Evolutionary conservation across 1,140 invertebrate genomes (phyloP), one percentile per base, ranked within the genome.

Genomic region (Hyles euphorbiae): DNA sequence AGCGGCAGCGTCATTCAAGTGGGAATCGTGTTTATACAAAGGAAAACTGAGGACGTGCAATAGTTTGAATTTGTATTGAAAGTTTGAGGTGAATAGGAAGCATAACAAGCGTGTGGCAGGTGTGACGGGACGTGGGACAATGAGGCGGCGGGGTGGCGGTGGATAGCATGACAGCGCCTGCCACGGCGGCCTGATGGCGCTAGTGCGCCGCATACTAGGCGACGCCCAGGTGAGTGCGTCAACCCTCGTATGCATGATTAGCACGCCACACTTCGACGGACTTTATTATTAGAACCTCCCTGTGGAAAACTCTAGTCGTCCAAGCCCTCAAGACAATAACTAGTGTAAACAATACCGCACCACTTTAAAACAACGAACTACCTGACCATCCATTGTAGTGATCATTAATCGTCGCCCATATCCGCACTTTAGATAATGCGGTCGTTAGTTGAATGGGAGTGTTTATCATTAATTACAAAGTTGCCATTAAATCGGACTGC

Each of bases 131-230:
- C 33, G 59, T 55, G 65, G 58, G 64, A 74, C 67, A 68, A 84
- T 84, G 79, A 68, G 68, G 74, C 61, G 61, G 58, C 65, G 52
- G 61, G 76, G 68, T 33, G 76, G 70, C 56, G 83, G 78, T 65
- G 85, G 86, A 71, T 90, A 89, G 81, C 80, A 90, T 90, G 88
- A 74, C 77, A 78, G 74, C 81, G 63, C 70, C 67, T 70, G 80
- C 81, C 80, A 83, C 80, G 76, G 81, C 85, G 76, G 83, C 83
- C 83, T 81, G 79, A 89, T 90, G 88, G 88, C 88, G 83, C 85
- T 90, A 74, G 87, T 90, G 83, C 87, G 88, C 80, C 88, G 88
- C 50, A 88, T 90, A 73, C 74, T 90, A 81, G 88, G 88, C 76
- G 88, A 90, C 86, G 88, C 88, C 80, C 88, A 90, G 87, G 87